Evolutionary conservation across 1,140 invertebrate species (phyloP).

Genomic region (Drosophila busckii): DNA sequence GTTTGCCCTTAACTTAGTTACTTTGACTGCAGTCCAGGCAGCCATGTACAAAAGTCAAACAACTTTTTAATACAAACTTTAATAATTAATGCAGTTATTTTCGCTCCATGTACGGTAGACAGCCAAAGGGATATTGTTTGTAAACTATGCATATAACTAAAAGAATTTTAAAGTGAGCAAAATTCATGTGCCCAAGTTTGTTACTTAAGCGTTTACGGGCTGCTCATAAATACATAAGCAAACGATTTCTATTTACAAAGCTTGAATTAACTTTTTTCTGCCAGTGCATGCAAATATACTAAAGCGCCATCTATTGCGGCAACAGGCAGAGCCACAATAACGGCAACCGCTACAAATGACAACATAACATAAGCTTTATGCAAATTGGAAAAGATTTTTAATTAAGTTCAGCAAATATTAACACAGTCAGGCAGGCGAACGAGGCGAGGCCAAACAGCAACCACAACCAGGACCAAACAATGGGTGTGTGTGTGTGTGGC

Average conservation of each 20-base stretch:
- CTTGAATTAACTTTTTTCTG: no score
- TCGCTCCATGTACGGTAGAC: constrained; percentile 3
- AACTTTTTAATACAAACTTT: constrained; percentile 57
- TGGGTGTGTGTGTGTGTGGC: constrained; percentile 13
- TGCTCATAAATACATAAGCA: no score
- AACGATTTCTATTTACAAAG: no score
- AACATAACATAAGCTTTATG: constrained; percentile 61
- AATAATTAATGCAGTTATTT: constrained; percentile 62
- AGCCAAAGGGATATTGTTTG: no score
- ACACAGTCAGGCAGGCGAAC: constrained; percentile 30
- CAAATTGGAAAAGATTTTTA: constrained; percentile 76
- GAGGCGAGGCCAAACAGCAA: background rate
- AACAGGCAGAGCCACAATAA: constrained; percentile 25
- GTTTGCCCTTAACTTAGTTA: constrained; percentile 33
- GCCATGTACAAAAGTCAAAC: constrained; percentile 26
- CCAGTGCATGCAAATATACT: no score
- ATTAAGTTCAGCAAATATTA: constrained; percentile 71
- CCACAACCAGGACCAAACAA: no score
- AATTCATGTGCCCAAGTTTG: background rate
- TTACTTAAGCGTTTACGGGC: no score
- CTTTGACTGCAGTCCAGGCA: constrained; percentile 18
- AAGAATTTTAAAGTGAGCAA: constrained; percentile 1
- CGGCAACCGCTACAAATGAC: constrained; percentile 50
- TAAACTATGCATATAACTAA: constrained; percentile 3
- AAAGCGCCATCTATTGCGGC: constrained; percentile 22